These are phyloP conservation scores for Cercopithecus petaurista DNA, from an alignment of 2,797 vertebrate genomes.

Conservation along the genomic window DNA sequence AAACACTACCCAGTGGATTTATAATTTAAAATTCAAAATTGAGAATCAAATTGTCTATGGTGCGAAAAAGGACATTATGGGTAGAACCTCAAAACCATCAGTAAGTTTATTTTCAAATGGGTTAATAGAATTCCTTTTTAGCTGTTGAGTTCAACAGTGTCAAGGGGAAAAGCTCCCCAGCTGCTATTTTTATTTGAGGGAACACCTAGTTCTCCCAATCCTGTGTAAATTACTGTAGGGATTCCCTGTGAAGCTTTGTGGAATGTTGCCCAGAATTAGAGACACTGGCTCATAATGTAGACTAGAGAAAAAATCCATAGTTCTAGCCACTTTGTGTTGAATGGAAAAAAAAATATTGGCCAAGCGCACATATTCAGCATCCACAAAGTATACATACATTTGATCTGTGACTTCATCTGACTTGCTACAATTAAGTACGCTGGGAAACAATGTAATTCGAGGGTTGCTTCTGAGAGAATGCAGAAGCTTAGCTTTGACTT, in stretches of 20 bases:
- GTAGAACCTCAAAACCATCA: neutral
- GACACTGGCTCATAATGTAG: neutral
- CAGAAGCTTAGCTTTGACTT: neutral
- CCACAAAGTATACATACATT: neutral
- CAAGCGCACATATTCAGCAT: conserved; percentile 7
- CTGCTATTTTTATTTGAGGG: neutral
- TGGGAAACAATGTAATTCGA: neutral
- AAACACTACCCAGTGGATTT: neutral
- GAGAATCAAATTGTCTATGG: neutral
- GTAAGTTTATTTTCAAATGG: neutral
- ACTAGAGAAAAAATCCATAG: neutral
- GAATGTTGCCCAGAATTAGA: conserved; percentile 30
- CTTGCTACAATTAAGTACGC: neutral
- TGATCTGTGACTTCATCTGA: neutral
- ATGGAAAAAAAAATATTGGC: neutral
- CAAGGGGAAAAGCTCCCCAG: neutral
- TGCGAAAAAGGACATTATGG: neutral
- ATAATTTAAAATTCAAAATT: neutral
- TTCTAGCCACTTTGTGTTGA: neutral
- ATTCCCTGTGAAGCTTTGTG: conserved; percentile 42
- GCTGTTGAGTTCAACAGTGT: neutral
- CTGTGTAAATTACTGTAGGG: neutral
- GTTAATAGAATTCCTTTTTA: neutral
- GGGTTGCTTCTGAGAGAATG: neutral
- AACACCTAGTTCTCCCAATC: neutral